A percentile compares a stretch with the other conserved stretches of the same genome.
phyloP scores from a whole-genome alignment of 2,888 invertebrate genomes.

The Amiota communis region DNA sequence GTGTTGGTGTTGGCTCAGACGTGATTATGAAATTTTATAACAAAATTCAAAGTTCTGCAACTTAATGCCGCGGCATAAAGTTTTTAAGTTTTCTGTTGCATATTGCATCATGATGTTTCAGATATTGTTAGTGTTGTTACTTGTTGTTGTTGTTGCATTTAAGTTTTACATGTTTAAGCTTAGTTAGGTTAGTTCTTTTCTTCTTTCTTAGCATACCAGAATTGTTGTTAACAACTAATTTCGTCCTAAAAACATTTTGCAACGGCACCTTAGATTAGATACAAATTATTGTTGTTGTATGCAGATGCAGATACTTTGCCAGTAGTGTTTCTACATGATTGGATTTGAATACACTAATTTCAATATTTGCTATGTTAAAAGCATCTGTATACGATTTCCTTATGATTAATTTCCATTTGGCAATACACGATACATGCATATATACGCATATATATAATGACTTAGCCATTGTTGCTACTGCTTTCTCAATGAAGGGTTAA shows the following conservation, averaged over 20 bases:
- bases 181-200: too few species aligned
- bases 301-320: too few species aligned
- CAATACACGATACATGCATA: too few species aligned
- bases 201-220: too few species aligned
- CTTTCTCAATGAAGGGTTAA: constrained; percentile 16
- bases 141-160: background rate
- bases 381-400: background rate
- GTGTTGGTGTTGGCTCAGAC: constrained; percentile 16
- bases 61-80: constrained; percentile 12
- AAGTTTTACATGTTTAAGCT: too few species aligned
- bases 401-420: constrained; percentile 15
- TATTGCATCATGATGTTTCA: background rate
- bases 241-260: too few species aligned
- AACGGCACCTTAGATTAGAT: too few species aligned
- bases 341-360: too few species aligned
- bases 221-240: too few species aligned
- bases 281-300: too few species aligned
- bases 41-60: constrained; percentile 22
- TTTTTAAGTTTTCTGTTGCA: constrained; percentile 11
- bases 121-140: background rate
- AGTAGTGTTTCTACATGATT: too few species aligned
- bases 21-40: constrained; percentile 24
- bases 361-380: constrained; percentile 6
- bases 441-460: too few species aligned
- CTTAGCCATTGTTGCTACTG: background rate